Evolutionary conservation across 2,888 invertebrate species (phyloP), one percentile per base, ranked within the genome.

Genomic region (Eretmocerus hayati): DNA sequence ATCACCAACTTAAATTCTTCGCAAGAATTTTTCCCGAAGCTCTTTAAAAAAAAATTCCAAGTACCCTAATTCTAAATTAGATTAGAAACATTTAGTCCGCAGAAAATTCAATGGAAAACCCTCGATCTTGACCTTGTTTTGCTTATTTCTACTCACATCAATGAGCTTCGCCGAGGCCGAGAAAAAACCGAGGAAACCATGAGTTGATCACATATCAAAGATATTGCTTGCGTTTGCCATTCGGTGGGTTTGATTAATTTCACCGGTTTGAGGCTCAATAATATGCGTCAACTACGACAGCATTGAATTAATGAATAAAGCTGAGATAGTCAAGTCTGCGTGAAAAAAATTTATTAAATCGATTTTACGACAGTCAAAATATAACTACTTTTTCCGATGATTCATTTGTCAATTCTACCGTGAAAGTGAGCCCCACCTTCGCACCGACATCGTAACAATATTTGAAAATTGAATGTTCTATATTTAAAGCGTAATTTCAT

Each of bases 161-260:
- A n/a, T n/a, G n/a, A n/a, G 11, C 26, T 26, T 26, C 26, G 11
- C 26, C 11, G 11, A 26, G 26, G 6, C 11, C 6, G n/a, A 15
- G 35, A 50, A 53, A 48, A 53, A 48, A 53, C 48, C 37, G 15
- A 13, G 20, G 36, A 35, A 22, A 45, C 31, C 46, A 45, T 50
- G 35, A 26, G 21, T 42, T 21, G 47, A 53, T 50, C 50, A 53
- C 47, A 50, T 50, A 43, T 16, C 41, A 13, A 50, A 42, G 49
- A 46, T 52, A 53, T 49, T 53, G 53, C 50, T 46, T 42, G 46
- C 31, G 50, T 30, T 41, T n/a, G n/a, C n/a, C n/a, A n/a, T n/a
- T n/a, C n/a, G n/a, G n/a, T n/a, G n/a, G n/a, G n/a, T n/a, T n/a
- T n/a, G n/a, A n/a, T n/a, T n/a, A n/a, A n/a, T n/a, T n/a, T n/a